Evolutionary conservation across 2,113 vertebrate genomes (phyloP).

Genomic region (Apodemus sylvaticus): DNA sequence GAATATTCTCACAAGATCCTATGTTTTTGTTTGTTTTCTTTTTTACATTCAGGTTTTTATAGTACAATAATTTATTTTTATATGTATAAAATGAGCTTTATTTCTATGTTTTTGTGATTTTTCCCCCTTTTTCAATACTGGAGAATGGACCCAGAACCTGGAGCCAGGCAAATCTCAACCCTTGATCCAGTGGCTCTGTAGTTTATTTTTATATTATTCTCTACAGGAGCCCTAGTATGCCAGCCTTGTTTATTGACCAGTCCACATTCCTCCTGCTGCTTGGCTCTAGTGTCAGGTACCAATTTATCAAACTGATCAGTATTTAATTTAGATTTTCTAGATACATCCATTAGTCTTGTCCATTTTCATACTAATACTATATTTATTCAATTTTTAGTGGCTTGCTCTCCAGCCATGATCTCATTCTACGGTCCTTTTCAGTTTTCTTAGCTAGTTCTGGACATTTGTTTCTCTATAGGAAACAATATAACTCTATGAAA

Average conservation of each 20-base stretch:
- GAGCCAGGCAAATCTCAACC: background rate
- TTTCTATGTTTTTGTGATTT: constrained; percentile 56
- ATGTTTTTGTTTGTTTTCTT: background rate
- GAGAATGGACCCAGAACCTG: background rate
- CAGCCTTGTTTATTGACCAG: constrained; percentile 33
- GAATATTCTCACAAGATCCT: constrained; percentile 11
- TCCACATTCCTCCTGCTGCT: background rate
- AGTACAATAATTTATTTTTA: constrained; percentile 22
- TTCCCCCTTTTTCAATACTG: background rate
- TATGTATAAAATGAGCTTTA: background rate
- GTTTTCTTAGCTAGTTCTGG: constrained; percentile 45
- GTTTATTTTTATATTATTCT: background rate
- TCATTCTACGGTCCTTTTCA: background rate
- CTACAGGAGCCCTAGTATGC: background rate
- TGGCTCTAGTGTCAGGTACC: background rate
- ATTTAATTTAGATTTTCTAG: constrained; percentile 48
- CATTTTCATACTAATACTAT: constrained; percentile 16
- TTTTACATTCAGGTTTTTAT: background rate
- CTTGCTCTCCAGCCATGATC: background rate
- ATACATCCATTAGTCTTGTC: background rate
- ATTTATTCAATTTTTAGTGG: constrained; percentile 14
- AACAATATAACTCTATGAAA: constrained; percentile 38
- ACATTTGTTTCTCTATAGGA: constrained; percentile 40
- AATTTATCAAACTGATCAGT: constrained; percentile 16
- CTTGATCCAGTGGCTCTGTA: background rate